Base-by-base conservation (phyloP, 2,888 invertebrate species). In the Malthinus seriepunctatus region DNA sequence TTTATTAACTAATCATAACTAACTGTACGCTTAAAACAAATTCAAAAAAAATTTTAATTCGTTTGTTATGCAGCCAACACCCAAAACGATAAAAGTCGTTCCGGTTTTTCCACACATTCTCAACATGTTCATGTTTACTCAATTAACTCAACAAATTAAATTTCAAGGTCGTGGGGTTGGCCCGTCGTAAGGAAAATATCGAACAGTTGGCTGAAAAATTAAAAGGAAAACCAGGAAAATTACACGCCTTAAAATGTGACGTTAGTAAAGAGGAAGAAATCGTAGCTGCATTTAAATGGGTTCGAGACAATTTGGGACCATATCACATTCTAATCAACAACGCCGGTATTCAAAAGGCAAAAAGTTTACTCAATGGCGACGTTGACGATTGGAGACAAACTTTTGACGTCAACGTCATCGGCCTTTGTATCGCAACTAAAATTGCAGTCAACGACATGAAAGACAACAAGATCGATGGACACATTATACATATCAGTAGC, bases 191-290 rank as follows among this genome's bases (percentile, higher is more conserved):
- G 8, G 53, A 53, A 53, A 45, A 32, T 23, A 23, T 53, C 8
- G 46, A 53, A 10, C 37, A 53, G n/a, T 14, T 53, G 1, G 46
- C 34, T 8, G 34, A 46, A 44, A 10, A 33, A 1, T 33, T 53
- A 8, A 32, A 2, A 7, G 45, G 35, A 3, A 35, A 8, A 12
- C 38, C 31, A 9, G 53, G 53, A 37, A 44, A 44, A 37, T 31
- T 53, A 12, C 46, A 35, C 12, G 32, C 53, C 5, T 1, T 53
- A n/a, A 53, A 46, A 34, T 14, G 46, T 1, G 53, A 53, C 34
- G 35, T 53, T 8, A 37, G 35, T n/a, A 45, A 53, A 46, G 53
- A 53, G 34, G 46, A 44, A 6, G 46, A 53, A 1, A 46, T 54
- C 12, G 3, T 33, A 2, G 39, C n/a, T n/a, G 54, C 54, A 14